These are phyloP conservation scores for Pyrgus malvae DNA, from an alignment of 2,888 invertebrate species.

Conservation along the genomic window DNA sequence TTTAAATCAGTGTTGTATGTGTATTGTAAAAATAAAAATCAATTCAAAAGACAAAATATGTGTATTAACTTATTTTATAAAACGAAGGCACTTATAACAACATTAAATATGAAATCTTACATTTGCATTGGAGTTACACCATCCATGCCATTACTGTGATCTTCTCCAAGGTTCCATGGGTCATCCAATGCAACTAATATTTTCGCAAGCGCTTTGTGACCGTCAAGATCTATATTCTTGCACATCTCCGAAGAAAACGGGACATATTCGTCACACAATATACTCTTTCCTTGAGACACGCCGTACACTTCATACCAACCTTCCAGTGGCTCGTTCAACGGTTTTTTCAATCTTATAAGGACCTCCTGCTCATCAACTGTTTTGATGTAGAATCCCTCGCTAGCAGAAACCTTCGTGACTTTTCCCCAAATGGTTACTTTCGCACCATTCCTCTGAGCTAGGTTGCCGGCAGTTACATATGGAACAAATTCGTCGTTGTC, in stretches of 20 bases:
- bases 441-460: conserved; percentile 70
- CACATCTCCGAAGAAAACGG: conserved; percentile 63
- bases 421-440: conserved; percentile 74
- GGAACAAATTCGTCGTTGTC: conserved; percentile 75
- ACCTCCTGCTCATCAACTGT: conserved; percentile 75
- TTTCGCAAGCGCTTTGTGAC: conserved; percentile 66
- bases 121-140: conserved; percentile 67
- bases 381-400: conserved; percentile 70
- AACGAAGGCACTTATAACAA: background rate
- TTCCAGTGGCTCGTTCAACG: conserved; percentile 65
- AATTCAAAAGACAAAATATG: background rate
- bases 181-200: conserved; percentile 68
- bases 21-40: too few species aligned
- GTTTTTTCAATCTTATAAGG: conserved; percentile 61
- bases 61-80: background rate
- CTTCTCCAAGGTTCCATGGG: conserved; percentile 74
- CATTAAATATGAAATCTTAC: conserved; percentile 37
- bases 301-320: conserved; percentile 77
- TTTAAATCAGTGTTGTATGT: too few species aligned
- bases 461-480: conserved; percentile 71
- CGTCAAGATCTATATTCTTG: conserved; percentile 67
- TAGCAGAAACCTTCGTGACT: conserved; percentile 69
- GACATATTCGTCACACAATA: conserved; percentile 72
- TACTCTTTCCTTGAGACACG: conserved; percentile 67
- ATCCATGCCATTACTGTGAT: conserved; percentile 43